These are phyloP conservation scores for Malurus splendens DNA, from an alignment of 2,797 vertebrate genomes.

Conservation along the genomic window DNA sequence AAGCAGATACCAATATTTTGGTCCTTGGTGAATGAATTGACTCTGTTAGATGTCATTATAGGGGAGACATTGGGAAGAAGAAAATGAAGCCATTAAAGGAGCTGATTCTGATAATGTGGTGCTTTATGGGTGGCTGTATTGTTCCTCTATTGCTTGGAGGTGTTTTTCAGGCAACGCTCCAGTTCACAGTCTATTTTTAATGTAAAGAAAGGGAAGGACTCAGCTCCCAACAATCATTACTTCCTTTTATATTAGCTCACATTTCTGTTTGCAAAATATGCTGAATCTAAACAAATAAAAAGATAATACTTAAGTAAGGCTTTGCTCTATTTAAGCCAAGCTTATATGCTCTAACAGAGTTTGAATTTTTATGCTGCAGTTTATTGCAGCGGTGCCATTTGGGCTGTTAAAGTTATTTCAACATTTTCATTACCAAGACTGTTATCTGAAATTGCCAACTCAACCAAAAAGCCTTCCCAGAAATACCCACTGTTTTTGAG, in stretches of 20 bases:
- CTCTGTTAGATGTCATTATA: background rate
- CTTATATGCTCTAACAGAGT: background rate
- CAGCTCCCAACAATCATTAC: background rate
- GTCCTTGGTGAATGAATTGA: background rate
- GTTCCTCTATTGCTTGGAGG: background rate
- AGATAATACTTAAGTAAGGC: conserved; percentile 1
- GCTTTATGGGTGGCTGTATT: background rate
- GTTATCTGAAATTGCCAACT: background rate
- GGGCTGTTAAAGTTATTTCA: conserved; percentile 17
- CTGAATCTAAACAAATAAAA: background rate
- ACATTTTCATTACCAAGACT: background rate
- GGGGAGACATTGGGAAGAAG: background rate
- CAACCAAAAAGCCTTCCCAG: background rate
- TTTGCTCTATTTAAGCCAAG: conserved; percentile 11
- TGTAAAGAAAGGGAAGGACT: background rate
- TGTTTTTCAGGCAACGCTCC: background rate
- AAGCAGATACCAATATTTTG: background rate
- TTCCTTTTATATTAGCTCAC: background rate
- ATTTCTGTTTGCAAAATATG: background rate
- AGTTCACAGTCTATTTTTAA: background rate
- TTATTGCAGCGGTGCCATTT: conserved; percentile 14
- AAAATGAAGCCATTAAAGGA: background rate
- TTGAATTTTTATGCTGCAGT: conserved; percentile 2
- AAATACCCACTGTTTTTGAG: background rate
- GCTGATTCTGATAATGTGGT: background rate